Base-by-base conservation (phyloP, 2,797 vertebrate genomes). In the Lithobates pipiens region DNA sequence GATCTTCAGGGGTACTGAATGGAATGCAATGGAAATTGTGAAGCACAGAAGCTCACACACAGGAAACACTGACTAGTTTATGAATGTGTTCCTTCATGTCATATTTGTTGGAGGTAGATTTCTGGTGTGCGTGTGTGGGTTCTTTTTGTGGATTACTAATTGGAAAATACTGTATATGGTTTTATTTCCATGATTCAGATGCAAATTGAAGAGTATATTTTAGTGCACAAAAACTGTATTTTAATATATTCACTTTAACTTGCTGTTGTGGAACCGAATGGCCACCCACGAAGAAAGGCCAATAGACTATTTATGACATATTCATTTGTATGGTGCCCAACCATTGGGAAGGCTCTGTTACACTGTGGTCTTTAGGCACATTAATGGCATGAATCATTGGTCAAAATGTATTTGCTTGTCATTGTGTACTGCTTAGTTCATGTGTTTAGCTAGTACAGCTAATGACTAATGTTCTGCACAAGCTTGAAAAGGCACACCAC, bases 141-240 rank as follows among this genome's bases (percentile, higher is more conserved):
- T 82, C 34, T 86, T 83, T 80, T 86, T 86, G 68, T 86, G 85
- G 80, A 86, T 86, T 86, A 82, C 85, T 86, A 83, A 86, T 86
- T 86, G 85, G 80, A 83, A 86, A 86, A 86, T 82, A 78, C 80
- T 77, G 75, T 83, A 82, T 78, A 83, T 57, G 36, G 80, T 86
- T 83, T 82, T 77, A 86, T 86, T 82, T 86, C 85, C 72, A 78
- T 78, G 76, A 82, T 86, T 86, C 85, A 86, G 77, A 86, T 86
- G 85, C 69, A 73, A 86, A 86, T 83, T 83, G 80, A 72, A 83
- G 80, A 73, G 76, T 78, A 83, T 78, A 83, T 83, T 82, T 86
- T 86, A 73, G 80, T 78, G 75, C 77, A 68, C 76, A 86, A 86
- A 86, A 77, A 67, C 79, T 44, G 25, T 77, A 86, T 86, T 86